Evolutionary conservation across 1,140 invertebrate species (phyloP), one percentile per base, ranked within the genome.

Genomic region (Macrotrachela quadricornifera): DNA sequence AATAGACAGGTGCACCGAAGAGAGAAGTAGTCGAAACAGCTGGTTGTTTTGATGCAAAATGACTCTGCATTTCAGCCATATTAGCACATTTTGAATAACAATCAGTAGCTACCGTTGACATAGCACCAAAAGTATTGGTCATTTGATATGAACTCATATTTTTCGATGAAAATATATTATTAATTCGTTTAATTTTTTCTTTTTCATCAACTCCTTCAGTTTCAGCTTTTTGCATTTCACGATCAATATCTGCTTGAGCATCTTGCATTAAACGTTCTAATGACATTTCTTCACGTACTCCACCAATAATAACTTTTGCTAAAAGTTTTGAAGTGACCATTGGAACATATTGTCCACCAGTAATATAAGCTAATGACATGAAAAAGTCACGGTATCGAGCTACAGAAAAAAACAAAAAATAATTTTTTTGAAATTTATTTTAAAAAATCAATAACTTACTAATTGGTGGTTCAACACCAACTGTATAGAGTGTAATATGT

Each of bases 281-380:
- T 10, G 62, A 62, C 48, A 66, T 54, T 42, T 66, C 64, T 53
- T 66, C 63, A 42, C 61, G 57, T 6, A 60, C 63, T 11, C 64
- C 64, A 30, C 63, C 63, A 12, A 63, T 55, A 16, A 66, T 59
- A 10, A 60, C 57, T 41, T 62, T 53, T 1, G 58, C 57, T 6
- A 66, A 56, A 10, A 60, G 16, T 9, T 58, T 50, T 11, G 62
- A 59, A 17, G 56, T 59, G 6, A 47, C 45, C 8, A 66, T 49
- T n/a, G 63, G 64, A 10, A 66, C 59, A 54, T 64, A 64, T 47
- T 64, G 63, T 10, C 64, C 64, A 14, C 64, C 63, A 14, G 64
- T 64, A 14, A 59, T 38, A 49, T 60, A 61, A 0, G 62, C 64
- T 18, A 66, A 16, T 10, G 60, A 61, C 46, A 57, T 58, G 56